Evolutionary conservation across 2,113 vertebrate species (phyloP), one percentile per base, ranked within the genome.

Genomic region (Cyanocitta stelleri): DNA sequence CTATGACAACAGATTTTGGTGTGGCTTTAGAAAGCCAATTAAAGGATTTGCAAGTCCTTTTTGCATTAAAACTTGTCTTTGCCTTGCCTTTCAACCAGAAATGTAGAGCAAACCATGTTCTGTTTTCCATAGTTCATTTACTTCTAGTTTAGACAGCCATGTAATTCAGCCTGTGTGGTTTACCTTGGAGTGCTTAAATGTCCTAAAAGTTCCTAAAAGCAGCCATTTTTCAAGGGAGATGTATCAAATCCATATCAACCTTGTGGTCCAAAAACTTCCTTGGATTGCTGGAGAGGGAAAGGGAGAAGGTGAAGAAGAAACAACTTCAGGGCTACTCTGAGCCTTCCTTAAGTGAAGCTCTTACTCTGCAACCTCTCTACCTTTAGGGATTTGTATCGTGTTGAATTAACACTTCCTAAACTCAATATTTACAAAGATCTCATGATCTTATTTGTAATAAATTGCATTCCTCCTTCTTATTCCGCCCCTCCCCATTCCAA

Each of bases 401-500:
- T n/a, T 46, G 18, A n/a, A 82, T 67, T 52, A 82, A 59, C 5
- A 15, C 39, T 35, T 85, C 14, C 3, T 5, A 63, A 76, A 51
- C 11, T 51, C 83, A 26, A 10, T 46, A n/a, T 39, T 62, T 41
- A 41, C 29, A 30, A 46, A 78, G 19, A 58, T 26, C 11, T 76
- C 20, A 10, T 27, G 19, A 35, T 46, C 10, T 1, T 49, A 8
- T 17, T 61, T 2, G 8, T 20, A 56, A 26, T 7, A 71, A 85
- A 54, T 75, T 23, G 4, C 4, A 8, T 41, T 84, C n/a, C 49
- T 49, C 16, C 46, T 59, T n/a, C 27, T 29, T 16, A 7, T 6
- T 18, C 9, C 16, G 35, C 35, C 7, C 4, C 3, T 13, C 11
- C 1, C 5, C 1, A 13, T 33, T 52, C 58, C 23, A 27, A 48